phyloP scores from a whole-genome alignment of 2,113 vertebrate genomes.

The Apeltes quadracus region DNA sequence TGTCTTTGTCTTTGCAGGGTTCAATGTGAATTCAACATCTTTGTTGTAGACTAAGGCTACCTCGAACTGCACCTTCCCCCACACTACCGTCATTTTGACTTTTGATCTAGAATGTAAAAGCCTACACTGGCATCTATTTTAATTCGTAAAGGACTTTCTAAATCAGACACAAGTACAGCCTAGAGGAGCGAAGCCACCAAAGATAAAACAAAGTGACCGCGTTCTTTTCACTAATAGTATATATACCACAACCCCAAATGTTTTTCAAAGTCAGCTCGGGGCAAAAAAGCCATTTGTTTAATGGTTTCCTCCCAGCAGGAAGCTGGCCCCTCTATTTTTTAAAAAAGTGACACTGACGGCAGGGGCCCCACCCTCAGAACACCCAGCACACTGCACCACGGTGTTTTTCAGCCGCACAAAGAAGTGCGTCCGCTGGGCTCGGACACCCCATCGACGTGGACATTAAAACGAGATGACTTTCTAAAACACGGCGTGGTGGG shows the following conservation, averaged over 20 bases:
- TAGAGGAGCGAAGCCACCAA: conserved; percentile 47
- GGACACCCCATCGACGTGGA: conserved; percentile 28
- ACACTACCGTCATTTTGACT: conserved; percentile 12
- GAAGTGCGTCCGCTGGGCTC: conserved; percentile 37
- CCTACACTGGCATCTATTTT: conserved; percentile 15
- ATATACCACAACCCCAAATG: conserved; percentile 63
- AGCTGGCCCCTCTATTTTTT: conserved; percentile 69
- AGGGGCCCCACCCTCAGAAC: conserved; percentile 58
- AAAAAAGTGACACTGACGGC: conserved; percentile 59
- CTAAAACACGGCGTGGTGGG: conserved; percentile 45
- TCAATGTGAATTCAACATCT: background rate
- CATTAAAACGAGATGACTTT: conserved; percentile 54
- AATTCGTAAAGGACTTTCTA: conserved; percentile 20
- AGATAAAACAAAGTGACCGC: conserved; percentile 74
- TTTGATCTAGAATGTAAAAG: conserved; percentile 22
- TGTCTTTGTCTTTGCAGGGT: conserved; percentile 5
- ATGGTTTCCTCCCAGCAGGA: conserved; percentile 77
- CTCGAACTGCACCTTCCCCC: conserved; percentile 14
- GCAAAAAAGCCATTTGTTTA: conserved; percentile 81
- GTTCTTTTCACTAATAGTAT: conserved; percentile 70
- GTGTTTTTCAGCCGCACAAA: conserved; percentile 27
- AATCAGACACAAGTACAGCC: conserved; percentile 67
- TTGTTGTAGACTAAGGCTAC: background rate
- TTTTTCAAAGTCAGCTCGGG: conserved; percentile 76
- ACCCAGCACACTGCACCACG: conserved; percentile 25